Percentiles rank a stretch among this genome's conserved stretches.
Conservation (phyloP, 2,888 invertebrate species). For the Plagodis dolabraria region DNA sequence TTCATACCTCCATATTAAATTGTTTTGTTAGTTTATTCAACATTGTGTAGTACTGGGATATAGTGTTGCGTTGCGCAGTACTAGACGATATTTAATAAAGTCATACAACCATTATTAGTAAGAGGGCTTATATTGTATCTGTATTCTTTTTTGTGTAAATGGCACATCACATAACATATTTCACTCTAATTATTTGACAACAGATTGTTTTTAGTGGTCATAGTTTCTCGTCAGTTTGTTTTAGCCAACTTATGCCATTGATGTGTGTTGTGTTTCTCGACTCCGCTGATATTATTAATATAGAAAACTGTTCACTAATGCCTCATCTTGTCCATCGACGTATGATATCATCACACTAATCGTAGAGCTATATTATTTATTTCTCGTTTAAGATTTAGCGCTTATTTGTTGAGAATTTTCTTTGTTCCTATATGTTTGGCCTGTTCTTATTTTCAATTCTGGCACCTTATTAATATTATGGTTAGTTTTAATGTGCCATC, state of each 20-base stretch:
- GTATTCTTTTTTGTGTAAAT: constrained; percentile 3
- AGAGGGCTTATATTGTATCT: constrained; percentile 8
- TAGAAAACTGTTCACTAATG: constrained; percentile 69
- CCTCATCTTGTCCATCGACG: constrained; percentile 78
- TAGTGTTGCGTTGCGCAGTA: neutral
- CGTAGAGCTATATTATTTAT: constrained; percentile 69
- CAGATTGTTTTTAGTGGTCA: too few relatives aligned
- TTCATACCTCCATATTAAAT: too few relatives aligned
- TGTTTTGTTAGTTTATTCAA: too few relatives aligned
- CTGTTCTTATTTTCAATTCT: constrained; percentile 44
- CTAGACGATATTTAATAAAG: neutral
- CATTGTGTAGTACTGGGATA: too few relatives aligned
- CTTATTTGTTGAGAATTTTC: constrained; percentile 41
- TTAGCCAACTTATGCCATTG: neutral
- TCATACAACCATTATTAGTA: neutral
- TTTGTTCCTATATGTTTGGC: constrained; percentile 69
- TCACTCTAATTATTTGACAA: neutral
- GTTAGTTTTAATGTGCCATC: constrained; percentile 56
- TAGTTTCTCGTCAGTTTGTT: too few relatives aligned
- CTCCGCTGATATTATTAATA: constrained; percentile 51
- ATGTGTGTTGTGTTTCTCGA: neutral
- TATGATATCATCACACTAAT: constrained; percentile 77
- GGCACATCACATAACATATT: neutral
- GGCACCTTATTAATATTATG: constrained; percentile 46
- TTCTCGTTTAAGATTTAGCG: constrained; percentile 62